Evolutionary conservation across 2,888 invertebrate genomes (phyloP), one percentile per base, ranked within the genome.

Genomic region (Yponomeuta plumbellus): DNA sequence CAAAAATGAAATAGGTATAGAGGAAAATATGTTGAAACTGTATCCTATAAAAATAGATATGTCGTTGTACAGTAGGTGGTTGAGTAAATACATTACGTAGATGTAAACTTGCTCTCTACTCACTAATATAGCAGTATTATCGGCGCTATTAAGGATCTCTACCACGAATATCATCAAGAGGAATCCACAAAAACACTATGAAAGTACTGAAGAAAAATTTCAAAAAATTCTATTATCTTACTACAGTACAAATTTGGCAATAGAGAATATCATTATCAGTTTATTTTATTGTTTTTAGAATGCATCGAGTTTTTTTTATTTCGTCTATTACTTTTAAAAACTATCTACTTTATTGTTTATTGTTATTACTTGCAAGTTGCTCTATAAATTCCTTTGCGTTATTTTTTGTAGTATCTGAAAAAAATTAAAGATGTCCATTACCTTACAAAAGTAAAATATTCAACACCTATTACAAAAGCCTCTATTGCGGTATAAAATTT

Each of bases 221-320:
- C 80, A 79, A 87, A 79, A 87, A 82, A 79, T 73, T 74, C 83
- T 85, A 85, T 81, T 80, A 74, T 77, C 76, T 21, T 64, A 72
- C 84, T 89, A 89, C 83, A 76, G 78, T 85, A 86, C 79, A 85
- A 87, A 84, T 85, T 85, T 86, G 88, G 85, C 84, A 84, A 83
- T 85, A 85, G 83, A 81, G 83, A 84, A 81, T 81, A 74, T 67
- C 73, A 71, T 75, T 72, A 52, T 56, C 52, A 57, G 11, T 64
- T 73, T 74, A 78, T 80, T 84, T 86, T 83, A 82, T 83, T 80
- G 80, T 80, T 80, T 81, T 78, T 44, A 44, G 2, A 44, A 76
- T 26, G 73, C 74, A 76, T 84, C 78, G 74, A 80, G 79, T 75
- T 84, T 82, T 74, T n/a, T 76, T 75, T 75, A 67, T 61, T 66